Conservation (phyloP, 1,140 invertebrate genomes). For the Neuroterus valhalla region DNA sequence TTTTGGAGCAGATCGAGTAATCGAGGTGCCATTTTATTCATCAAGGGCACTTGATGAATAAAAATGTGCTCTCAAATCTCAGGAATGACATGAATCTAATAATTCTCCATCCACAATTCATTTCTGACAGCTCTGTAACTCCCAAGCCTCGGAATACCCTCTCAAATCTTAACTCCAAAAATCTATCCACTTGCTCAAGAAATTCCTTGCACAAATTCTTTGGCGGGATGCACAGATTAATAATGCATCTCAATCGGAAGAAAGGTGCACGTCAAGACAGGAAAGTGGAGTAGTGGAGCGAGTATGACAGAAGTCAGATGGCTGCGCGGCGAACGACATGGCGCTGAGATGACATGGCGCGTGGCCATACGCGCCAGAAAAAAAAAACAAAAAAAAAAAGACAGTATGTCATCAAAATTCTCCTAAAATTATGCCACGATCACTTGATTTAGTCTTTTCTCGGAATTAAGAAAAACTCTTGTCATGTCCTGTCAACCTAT, state of each 20-base stretch:
- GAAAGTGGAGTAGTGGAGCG: constrained; percentile 62
- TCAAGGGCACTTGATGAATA: no score
- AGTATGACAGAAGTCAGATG: constrained; percentile 35
- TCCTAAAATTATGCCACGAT: constrained; percentile 32
- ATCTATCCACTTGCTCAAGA: neutral
- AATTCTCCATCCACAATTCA: no score
- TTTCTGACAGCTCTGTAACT: no score
- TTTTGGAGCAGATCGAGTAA: no score
- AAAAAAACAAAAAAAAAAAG: constrained; percentile 11
- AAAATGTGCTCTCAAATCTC: no score
- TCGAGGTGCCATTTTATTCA: no score
- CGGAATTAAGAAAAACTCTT: neutral
- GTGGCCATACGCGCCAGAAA: constrained; percentile 57
- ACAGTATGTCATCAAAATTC: constrained; percentile 31
- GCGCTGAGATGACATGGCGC: constrained; percentile 67
- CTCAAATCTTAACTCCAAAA: no score
- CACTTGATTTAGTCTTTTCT: neutral
- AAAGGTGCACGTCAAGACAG: constrained; percentile 32
- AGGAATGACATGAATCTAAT: no score
- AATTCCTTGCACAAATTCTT: no score
- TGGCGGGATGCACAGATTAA: no score
- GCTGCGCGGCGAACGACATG: constrained; percentile 60
- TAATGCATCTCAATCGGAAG: no score
- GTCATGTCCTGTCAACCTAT: neutral
- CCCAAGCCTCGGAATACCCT: no score